Evolutionary conservation across 2,888 invertebrate genomes (phyloP).

Genomic region (Corythucha ciliata): DNA sequence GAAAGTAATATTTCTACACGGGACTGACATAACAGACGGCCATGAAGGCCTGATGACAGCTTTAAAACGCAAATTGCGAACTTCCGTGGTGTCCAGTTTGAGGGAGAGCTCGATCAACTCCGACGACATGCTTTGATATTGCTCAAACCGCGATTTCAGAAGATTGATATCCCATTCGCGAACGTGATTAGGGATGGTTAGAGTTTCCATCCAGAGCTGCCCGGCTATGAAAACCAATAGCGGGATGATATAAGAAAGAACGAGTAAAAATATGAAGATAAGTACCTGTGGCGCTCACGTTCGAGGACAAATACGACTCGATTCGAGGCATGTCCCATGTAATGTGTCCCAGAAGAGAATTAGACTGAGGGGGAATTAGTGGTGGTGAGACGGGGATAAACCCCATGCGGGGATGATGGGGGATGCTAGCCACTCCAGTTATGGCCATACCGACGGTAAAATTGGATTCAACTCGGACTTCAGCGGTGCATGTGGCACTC

Average conservation of each 20-base stretch:
- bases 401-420: constrained; percentile 53
- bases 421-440: constrained; percentile 52
- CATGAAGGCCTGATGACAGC: constrained; percentile 58
- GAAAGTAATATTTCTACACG: constrained; percentile 49
- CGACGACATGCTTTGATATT: constrained; percentile 46
- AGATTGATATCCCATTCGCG: constrained; percentile 61
- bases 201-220: constrained; percentile 30
- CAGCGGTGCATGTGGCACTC: constrained; percentile 68
- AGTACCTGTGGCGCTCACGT: constrained; percentile 54
- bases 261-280: constrained; percentile 5
- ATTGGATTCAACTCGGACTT: constrained; percentile 69
- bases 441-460: constrained; percentile 74
- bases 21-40: constrained; percentile 49
- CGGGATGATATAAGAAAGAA: neutral
- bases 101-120: constrained; percentile 29
- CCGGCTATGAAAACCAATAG: constrained; percentile 21
- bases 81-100: constrained; percentile 60
- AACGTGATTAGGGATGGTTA: constrained; percentile 50
- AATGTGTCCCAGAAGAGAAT: constrained; percentile 48
- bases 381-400: constrained; percentile 42
- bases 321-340: constrained; percentile 64
- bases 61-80: constrained; percentile 41
- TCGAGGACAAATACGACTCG: constrained; percentile 68
- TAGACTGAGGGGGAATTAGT: constrained; percentile 46
- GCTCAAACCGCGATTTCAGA: constrained; percentile 52